A percentile compares a stretch with the other conserved stretches of the same genome.
phyloP scores from a whole-genome alignment of 2,797 vertebrate genomes.

The Neomorphus geoffroyi region DNA sequence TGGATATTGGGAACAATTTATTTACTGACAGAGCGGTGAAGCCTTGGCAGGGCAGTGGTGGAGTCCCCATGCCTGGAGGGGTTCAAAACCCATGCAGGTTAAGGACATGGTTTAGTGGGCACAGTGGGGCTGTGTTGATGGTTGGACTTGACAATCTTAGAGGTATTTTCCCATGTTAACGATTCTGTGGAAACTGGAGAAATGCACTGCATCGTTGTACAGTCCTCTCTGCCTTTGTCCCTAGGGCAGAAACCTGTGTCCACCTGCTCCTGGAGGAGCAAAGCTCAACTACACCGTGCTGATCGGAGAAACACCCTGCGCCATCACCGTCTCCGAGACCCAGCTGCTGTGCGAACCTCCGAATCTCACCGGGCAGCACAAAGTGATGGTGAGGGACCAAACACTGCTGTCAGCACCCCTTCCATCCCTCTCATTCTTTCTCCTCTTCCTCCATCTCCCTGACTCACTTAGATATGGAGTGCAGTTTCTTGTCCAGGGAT shows the following conservation, averaged over 20 bases:
- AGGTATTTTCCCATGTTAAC: too few species aligned
- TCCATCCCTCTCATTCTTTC: background rate
- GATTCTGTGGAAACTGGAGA: background rate
- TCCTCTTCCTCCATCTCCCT: background rate
- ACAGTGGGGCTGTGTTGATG: too few species aligned
- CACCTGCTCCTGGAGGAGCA: slow-evolving; percentile 89
- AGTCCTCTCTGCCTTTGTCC: slow-evolving; percentile 22
- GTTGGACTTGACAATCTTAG: too few species aligned
- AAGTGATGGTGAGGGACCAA: slow-evolving; percentile 80
- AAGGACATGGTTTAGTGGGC: too few species aligned
- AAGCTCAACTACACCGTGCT: slow-evolving; percentile 98
- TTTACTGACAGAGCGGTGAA: too few species aligned
- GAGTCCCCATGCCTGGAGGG: too few species aligned
- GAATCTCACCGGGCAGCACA: slow-evolving; percentile 94
- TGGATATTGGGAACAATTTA: too few species aligned
- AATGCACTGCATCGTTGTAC: background rate
- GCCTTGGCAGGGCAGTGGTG: too few species aligned
- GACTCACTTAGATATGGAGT: accelerated
- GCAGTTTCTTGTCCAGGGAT: background rate
- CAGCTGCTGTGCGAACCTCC: slow-evolving; percentile 97
- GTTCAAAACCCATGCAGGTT: too few species aligned
- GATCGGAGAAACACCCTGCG: slow-evolving; percentile 93
- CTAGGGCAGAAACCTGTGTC: slow-evolving; percentile 96
- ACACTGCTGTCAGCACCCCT: background rate
- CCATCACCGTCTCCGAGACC: slow-evolving; percentile 94